Conservation (phyloP, 92 coral and sea anemone genomes). For the Scolanthus callimorphus region DNA sequence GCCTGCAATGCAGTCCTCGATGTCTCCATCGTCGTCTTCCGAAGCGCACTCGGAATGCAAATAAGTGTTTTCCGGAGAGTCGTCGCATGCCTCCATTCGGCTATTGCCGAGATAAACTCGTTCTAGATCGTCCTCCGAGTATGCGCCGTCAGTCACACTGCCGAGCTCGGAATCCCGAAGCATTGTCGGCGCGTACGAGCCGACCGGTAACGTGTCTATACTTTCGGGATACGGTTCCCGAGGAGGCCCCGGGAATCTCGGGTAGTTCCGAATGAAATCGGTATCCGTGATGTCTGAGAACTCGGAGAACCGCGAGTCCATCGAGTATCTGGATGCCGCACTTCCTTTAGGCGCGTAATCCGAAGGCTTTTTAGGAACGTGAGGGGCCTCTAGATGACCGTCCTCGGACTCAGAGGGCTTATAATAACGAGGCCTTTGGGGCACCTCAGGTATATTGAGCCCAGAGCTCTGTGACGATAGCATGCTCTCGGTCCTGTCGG, state of each 20-base stretch:
- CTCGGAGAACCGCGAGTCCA: conserved; percentile 75
- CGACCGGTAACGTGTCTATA: conserved; percentile 71
- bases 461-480: conserved; percentile 72
- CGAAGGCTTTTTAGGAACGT: conserved; percentile 71
- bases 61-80: conserved; percentile 84
- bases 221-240: conserved; percentile 88
- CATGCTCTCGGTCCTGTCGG: conserved; percentile 61
- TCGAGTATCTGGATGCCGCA: conserved; percentile 75
- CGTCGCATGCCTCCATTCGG: conserved; percentile 86
- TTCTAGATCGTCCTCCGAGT: conserved; percentile 79
- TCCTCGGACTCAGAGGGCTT: conserved; percentile 79
- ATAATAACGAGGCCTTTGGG: conserved; percentile 78
- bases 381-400: conserved; percentile 56
- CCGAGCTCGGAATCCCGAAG: conserved; percentile 78
- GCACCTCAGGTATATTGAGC: conserved; percentile 69
- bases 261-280: conserved; percentile 42
- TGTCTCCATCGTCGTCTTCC: conserved; percentile 71
- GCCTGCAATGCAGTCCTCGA: conserved; percentile 30
- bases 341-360: conserved; percentile 61
- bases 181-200: conserved; percentile 69
- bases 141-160: conserved; percentile 72
- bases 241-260: conserved; percentile 81
- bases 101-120: conserved; percentile 80
- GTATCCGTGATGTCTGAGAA: conserved; percentile 77
- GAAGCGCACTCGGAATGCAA: conserved; percentile 84